These are phyloP conservation scores for Erethizon dorsatum DNA, from an alignment of 2,797 vertebrate species.

Conservation along the genomic window DNA sequence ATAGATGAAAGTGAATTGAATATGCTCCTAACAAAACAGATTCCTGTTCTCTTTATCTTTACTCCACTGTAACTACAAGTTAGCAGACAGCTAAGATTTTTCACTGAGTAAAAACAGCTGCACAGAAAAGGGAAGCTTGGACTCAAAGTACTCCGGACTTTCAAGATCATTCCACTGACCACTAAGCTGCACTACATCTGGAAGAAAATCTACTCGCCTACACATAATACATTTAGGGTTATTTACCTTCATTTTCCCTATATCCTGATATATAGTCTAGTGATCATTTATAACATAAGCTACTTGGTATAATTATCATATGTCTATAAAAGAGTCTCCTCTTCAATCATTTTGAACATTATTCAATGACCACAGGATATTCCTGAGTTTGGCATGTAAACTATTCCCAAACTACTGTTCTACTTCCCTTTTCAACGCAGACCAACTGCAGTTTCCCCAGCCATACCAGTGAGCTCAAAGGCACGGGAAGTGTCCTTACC, in stretches of 20 bases:
- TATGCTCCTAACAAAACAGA: constrained; percentile 2
- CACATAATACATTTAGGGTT: constrained; percentile 9
- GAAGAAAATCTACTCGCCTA: constrained; percentile 55
- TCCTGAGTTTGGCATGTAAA: not conserved
- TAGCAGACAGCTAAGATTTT: constrained; percentile 48
- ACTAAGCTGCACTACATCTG: constrained; percentile 21
- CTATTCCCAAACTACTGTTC: not conserved
- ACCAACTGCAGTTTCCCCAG: not conserved
- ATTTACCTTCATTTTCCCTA: constrained; percentile 26
- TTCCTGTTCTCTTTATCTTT: constrained; percentile 37
- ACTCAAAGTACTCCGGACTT: constrained; percentile 25
- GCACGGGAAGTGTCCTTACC: not conserved
- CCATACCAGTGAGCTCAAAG: not conserved
- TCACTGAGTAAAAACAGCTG: constrained; percentile 38
- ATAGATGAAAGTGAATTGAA: constrained; percentile 17
- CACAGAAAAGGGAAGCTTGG: constrained; percentile 27
- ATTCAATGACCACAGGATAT: not conserved
- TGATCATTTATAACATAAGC: constrained; percentile 48
- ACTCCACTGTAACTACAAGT: constrained; percentile 13
- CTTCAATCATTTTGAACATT: not conserved
- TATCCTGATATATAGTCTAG: not conserved
- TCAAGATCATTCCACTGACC: constrained; percentile 52
- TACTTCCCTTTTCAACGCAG: constrained; percentile 9
- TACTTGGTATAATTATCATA: not conserved
- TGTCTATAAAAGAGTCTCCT: not conserved